Conservation (phyloP, 2,113 vertebrate genomes). For the Naja naja region DNA sequence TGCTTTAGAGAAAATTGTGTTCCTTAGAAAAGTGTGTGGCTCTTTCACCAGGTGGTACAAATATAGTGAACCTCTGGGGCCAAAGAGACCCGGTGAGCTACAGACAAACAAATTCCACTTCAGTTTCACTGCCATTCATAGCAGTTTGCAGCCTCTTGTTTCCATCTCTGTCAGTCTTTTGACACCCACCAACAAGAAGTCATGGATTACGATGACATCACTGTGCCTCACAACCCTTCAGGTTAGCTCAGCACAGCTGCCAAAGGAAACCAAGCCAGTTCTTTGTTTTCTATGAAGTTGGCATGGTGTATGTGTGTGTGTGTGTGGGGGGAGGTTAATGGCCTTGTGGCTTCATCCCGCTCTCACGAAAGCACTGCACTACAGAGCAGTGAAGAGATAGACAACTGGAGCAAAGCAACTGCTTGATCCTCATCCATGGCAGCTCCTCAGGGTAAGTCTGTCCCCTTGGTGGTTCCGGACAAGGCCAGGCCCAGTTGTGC, state of each 20-base stretch:
- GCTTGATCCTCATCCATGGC: neutral
- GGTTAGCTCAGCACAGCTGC: neutral
- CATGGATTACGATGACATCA: neutral
- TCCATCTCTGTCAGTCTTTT: neutral
- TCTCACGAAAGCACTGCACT: neutral
- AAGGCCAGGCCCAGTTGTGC: neutral
- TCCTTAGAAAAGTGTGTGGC: neutral
- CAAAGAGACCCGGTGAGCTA: neutral
- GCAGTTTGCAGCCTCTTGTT: neutral
- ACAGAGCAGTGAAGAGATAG: neutral
- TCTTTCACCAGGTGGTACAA: neutral
- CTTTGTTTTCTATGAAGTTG: neutral
- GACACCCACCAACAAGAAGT: neutral
- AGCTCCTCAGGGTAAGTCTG: neutral
- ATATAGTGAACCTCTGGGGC: neutral
- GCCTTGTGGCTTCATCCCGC: neutral
- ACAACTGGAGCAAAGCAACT: neutral
- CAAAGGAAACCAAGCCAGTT: neutral
- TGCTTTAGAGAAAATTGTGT: neutral
- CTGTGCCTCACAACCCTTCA: neutral
- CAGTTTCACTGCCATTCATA: neutral
- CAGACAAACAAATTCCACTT: neutral
- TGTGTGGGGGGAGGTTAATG: neutral
- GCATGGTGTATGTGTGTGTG: neutral
- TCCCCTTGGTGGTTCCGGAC: neutral